phyloP scores from a whole-genome alignment of 1,140 invertebrate genomes.

The Bacillus rossius region DNA sequence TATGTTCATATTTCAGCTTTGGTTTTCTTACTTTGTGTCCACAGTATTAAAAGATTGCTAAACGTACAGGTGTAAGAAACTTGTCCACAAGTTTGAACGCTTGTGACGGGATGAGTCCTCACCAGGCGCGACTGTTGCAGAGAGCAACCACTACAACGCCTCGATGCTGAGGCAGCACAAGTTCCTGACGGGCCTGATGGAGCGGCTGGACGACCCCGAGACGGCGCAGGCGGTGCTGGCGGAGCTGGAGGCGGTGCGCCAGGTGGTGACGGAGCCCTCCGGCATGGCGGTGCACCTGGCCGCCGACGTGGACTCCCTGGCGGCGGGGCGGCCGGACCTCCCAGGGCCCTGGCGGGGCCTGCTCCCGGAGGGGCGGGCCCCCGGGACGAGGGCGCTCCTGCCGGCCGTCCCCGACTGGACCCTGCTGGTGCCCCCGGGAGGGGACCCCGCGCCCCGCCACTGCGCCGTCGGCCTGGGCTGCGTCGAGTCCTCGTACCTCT shows the following conservation, averaged over 20 bases:
- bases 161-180: conserved; percentile 69
- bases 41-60: too few species aligned
- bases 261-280: conserved; percentile 49
- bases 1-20: too few species aligned
- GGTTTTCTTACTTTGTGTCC: too few species aligned
- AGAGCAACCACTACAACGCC: conserved; percentile 64
- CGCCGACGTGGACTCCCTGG: conserved; percentile 57
- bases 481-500: conserved; percentile 71
- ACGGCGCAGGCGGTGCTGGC: conserved; percentile 49
- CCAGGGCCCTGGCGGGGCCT: conserved; percentile 50
- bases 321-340: conserved; percentile 41
- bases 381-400: conserved; percentile 41
- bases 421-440: conserved; percentile 24
- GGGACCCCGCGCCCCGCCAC: conserved; percentile 25
- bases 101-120: too few species aligned
- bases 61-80: too few species aligned
- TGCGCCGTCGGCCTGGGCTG: conserved; percentile 75
- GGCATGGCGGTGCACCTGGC: conserved; percentile 67
- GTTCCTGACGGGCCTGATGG: conserved; percentile 62
- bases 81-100: too few species aligned
- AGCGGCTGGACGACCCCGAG: conserved; percentile 49
- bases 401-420: conserved; percentile 46
- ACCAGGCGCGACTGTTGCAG: conserved; percentile 36
- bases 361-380: conserved; percentile 27
- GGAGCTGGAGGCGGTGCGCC: conserved; percentile 56